Conservation (phyloP, 2,888 invertebrate genomes). For the Phlogophora meticulosa region DNA sequence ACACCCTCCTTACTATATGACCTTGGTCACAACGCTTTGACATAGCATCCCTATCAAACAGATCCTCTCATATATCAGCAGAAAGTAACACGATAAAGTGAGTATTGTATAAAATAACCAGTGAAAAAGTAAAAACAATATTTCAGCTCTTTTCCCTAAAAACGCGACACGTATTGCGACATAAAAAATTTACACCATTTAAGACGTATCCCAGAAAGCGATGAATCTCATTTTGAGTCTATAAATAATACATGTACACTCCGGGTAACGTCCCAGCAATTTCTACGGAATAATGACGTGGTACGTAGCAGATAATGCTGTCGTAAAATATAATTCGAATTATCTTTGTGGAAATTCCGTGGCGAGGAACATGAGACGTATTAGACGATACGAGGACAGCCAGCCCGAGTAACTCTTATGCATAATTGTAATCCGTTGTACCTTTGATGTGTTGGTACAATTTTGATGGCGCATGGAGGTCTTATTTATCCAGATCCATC, state of each 20-base stretch:
- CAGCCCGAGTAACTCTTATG: slow-evolving; percentile 48
- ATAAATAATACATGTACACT: slow-evolving; percentile 48
- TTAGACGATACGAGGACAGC: slow-evolving; percentile 59
- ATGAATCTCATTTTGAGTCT: slow-evolving; percentile 28
- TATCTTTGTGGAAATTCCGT: slow-evolving; percentile 46
- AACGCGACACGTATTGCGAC: slow-evolving; percentile 16
- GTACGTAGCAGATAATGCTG: slow-evolving; percentile 33
- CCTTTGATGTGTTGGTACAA: slow-evolving; percentile 68
- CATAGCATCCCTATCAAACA: no score
- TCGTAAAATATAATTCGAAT: slow-evolving; percentile 53
- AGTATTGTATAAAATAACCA: neutral
- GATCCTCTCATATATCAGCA: no score
- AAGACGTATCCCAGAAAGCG: slow-evolving; percentile 30
- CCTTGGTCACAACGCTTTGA: slow-evolving; percentile 7
- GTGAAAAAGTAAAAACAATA: slow-evolving; percentile 3
- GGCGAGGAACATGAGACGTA: slow-evolving; percentile 38
- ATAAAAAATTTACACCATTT: slow-evolving; percentile 28
- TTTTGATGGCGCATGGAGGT: slow-evolving; percentile 49
- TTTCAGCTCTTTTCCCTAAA: slow-evolving; percentile 1
- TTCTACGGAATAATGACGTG: slow-evolving; percentile 43
- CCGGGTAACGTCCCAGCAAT: slow-evolving; percentile 36
- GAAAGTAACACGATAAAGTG: no score
- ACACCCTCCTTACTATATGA: neutral
- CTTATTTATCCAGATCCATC: slow-evolving; percentile 62
- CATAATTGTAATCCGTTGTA: slow-evolving; percentile 68